Evolutionary conservation across 2,113 vertebrate species (phyloP), one percentile per base, ranked within the genome.

Genomic region (Chloroceryle aenea): DNA sequence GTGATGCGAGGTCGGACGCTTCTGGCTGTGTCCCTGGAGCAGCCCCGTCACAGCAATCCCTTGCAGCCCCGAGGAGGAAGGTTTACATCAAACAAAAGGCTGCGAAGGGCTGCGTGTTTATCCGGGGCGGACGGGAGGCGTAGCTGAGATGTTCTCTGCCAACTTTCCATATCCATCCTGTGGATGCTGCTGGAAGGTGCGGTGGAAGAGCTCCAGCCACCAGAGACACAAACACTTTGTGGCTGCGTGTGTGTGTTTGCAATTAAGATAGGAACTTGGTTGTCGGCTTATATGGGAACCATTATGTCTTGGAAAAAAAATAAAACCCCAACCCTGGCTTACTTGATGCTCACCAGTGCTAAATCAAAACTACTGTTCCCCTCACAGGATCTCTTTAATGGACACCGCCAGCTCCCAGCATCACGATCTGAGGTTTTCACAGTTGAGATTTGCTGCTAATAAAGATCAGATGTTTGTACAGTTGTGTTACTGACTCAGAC

Each of bases 391-490:
- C 87, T 50, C 87, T 96, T 97, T 93, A 81, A 88, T 56, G 91
- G 90, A 87, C 87, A 93, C 87, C 71, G 34, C 95, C 38, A 32
- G 75, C 93, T 97, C 97, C 93, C 34, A 14, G 92, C 67, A 13
- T 61, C 88, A 40, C n/a, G 52, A 95, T 80, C 96, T 85, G 91
- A 91, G 62, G 94, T 95, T 90, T 67, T 96, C 88, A 87, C 67
- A 89, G 91, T 94, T 92, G 84, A 90, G 95, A 85, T 96, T 86
- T 95, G 73, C 92, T 84, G 94, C 72, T 89, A 96, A 97, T 91
- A 91, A 94, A 95, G 85, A 97, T 97, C 93, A 97, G 90, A 96
- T 97, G 96, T 97, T 97, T 72, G 71, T 86, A 82, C 83, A 93
- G 92, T 83, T 53, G 79, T 58, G 87, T 95, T 95, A 98, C 95